Conservation (phyloP, 2,888 invertebrate genomes). For the Dolomedes plantarius region DNA sequence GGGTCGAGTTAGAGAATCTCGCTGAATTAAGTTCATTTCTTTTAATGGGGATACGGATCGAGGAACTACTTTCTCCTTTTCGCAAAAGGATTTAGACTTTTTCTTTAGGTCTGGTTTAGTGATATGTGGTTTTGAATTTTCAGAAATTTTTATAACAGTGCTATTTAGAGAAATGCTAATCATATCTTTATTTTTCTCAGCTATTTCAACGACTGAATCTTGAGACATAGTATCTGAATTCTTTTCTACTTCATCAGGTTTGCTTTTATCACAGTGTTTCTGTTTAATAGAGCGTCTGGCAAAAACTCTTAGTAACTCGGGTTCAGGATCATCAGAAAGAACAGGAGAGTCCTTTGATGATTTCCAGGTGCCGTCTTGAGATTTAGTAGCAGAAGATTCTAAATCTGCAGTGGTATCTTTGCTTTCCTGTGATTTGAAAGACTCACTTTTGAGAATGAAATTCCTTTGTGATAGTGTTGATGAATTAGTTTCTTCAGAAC, state of each 20-base stretch:
- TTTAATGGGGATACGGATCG: slow-evolving; percentile 54
- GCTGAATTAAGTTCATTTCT: slow-evolving; percentile 55
- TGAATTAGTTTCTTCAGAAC: slow-evolving; percentile 23
- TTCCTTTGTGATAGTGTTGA: slow-evolving; percentile 15
- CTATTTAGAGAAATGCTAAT: slow-evolving; percentile 49
- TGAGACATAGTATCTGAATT: slow-evolving; percentile 16
- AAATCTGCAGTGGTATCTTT: slow-evolving; percentile 8
- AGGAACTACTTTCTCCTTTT: slow-evolving; percentile 50
- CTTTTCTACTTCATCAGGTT: slow-evolving; percentile 22
- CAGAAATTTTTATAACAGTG: slow-evolving; percentile 64
- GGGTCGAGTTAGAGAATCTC: slow-evolving; percentile 33
- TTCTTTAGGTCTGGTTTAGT: slow-evolving; percentile 60
- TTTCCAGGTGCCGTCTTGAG: slow-evolving; percentile 30
- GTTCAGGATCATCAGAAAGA: slow-evolving; percentile 81
- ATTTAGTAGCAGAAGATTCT: slow-evolving; percentile 8
- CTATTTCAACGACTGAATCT: slow-evolving; percentile 24
- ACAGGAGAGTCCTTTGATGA: slow-evolving; percentile 18
- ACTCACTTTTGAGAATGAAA: background rate
- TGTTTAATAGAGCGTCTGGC: slow-evolving; percentile 86
- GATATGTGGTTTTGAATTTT: slow-evolving; percentile 52
- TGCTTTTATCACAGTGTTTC: slow-evolving; percentile 78
- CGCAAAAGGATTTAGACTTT: slow-evolving; percentile 67
- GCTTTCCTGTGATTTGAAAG: slow-evolving; percentile 25
- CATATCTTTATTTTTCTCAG: slow-evolving; percentile 37
- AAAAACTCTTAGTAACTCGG: slow-evolving; percentile 88